Evolutionary conservation across 2,888 invertebrate genomes (phyloP), one percentile per base, ranked within the genome.

Genomic region (Eilema griseolum): DNA sequence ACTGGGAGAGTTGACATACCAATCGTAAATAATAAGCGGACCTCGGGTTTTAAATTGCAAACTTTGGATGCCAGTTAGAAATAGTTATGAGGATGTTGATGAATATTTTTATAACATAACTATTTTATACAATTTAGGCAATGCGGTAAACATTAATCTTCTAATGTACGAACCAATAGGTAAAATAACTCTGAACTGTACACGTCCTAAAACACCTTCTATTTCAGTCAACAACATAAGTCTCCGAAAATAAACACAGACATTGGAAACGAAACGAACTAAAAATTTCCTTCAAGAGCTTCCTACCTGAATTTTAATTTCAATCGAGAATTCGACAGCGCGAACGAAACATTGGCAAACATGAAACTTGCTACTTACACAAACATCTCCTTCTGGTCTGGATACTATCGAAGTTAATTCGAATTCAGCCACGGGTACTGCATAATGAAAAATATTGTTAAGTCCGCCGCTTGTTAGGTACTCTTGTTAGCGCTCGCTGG

Each of bases 331-430:
- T 72, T 70, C 73, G 69, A 71, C 76, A 65, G 77, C 69, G 79
- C 74, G 75, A 83, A 81, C 73, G n/a, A 77, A 61, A 69, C 69
- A 23, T n/a, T 52, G 46, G 73, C 69, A 62, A 80, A 83, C 76
- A 81, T 82, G 75, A 69, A 85, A 86, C 82, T 83, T 78, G 75
- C 72, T 85, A 92, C 92, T 92, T 85, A 92, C 93, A 84, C 80
- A 89, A 88, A 88, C 90, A 92, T 92, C 79, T 75, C 83, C 81
- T 83, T 81, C 83, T 83, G 85, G 84, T 87, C 86, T 87, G 88
- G 90, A 89, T 90, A 89, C 89, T 89, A 85, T 76, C 76, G 82
- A 84, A 86, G 88, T 89, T 89, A 88, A 90, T 89, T 89, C 85
- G 76, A 83, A 86, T 85, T 80, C 79, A 79, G 77, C 81, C 78